Evolutionary conservation across 2,113 vertebrate species (phyloP), one percentile per base, ranked within the genome.

Genomic region (Hippocampus guttulatus): DNA sequence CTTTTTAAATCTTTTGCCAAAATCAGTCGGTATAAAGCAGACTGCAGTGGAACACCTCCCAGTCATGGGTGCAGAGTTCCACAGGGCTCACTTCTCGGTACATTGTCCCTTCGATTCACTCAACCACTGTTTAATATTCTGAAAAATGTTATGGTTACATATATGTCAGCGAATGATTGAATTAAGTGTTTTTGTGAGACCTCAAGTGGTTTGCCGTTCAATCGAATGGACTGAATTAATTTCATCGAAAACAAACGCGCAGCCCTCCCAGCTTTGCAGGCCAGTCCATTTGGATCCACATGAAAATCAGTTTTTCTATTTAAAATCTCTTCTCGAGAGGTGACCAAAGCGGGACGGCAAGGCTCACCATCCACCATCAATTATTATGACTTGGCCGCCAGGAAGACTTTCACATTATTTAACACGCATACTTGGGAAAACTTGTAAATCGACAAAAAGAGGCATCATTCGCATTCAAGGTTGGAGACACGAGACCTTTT

Each of bases 271-370:
- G 33, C 1, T 10, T 20, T 38, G 61, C 52, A 55, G 20, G 33
- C 20, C 38, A 12, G 21, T 41, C 20, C 62, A 15, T 43, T 64
- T 64, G 62, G 40, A 43, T 38, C 63, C 61, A 60, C 18, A 61
- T 74, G 23, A 27, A 73, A 67, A 14, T 45, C 49, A 20, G 38
- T 76, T 75, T 69, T 75, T n/a, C 47, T 66, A 23, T 75, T 76
- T 70, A 21, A 18, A 40, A 61, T 55, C 25, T 61, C 5, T 40
- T 25, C 8, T 60, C 41, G 23, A 27, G 55, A 23, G 21, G 21
- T 57, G 2, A 23, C 25, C 52, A 55, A 71, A 47, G 18, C 27
- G 49, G 30, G 54, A 66, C 47, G 21, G 64, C 41, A 25, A 57
- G 16, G 18, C 7, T 30, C 18, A 30, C 21, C 21, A 1, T 18